Evolutionary conservation across 2,888 invertebrate species (phyloP).

Genomic region (Mycogona germanica): DNA sequence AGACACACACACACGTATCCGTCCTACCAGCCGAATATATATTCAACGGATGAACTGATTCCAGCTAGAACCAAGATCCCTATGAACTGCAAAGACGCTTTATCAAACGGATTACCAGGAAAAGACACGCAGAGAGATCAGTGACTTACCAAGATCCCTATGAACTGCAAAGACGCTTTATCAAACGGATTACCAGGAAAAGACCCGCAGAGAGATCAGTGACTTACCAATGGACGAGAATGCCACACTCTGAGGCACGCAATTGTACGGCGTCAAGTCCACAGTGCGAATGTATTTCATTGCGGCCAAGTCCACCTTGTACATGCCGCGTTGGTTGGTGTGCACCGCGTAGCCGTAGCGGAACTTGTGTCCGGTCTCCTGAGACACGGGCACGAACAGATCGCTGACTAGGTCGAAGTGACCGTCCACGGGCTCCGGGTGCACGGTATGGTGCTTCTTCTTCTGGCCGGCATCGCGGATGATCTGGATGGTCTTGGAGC

Average conservation of each 20-base stretch:
- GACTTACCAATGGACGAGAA: conserved; percentile 58
- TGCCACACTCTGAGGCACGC: conserved; percentile 53
- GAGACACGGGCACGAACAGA: conserved; percentile 33
- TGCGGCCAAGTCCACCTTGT: conserved; percentile 56
- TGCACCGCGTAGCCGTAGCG: conserved; percentile 62
- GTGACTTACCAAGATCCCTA: too few species aligned
- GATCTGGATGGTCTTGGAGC: conserved; percentile 39
- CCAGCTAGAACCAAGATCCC: too few species aligned
- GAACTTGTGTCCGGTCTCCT: conserved; percentile 43
- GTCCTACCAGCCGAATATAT: too few species aligned
- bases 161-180: too few species aligned
- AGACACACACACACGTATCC: too few species aligned
- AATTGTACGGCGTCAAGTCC: conserved; percentile 56
- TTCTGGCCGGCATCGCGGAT: conserved; percentile 58
- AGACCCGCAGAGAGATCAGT: too few species aligned
- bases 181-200: too few species aligned
- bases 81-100: too few species aligned
- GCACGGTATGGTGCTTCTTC: conserved; percentile 55
- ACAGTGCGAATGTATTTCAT: conserved; percentile 57
- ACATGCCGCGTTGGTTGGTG: conserved; percentile 54
- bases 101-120: too few species aligned
- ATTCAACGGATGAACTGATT: too few species aligned
- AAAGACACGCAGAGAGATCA: too few species aligned
- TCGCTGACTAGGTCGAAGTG: conserved; percentile 52
- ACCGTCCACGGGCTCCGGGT: conserved; percentile 59